A percentile compares a stretch with the other conserved stretches of the same genome.
Evolutionary conservation across 2,888 invertebrate genomes (phyloP).

Genomic region (Lasioglossum oenotherae): DNA sequence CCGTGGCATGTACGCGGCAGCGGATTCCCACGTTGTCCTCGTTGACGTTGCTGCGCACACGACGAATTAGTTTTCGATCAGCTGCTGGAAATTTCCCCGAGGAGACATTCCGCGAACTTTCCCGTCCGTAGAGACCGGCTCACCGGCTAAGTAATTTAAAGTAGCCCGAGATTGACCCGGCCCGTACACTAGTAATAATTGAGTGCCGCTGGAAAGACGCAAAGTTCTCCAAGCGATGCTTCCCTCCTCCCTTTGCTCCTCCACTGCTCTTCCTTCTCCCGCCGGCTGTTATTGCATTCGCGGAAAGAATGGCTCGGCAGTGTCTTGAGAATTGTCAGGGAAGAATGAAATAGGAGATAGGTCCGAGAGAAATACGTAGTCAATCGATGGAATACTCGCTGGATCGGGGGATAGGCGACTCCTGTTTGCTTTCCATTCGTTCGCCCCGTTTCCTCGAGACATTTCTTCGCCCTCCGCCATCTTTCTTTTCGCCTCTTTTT

Average conservation of each 20-base stretch:
- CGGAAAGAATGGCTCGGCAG: constrained; percentile 52
- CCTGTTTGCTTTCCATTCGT: constrained; percentile 70
- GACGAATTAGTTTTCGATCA: constrained; percentile 74
- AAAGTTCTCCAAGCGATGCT: constrained; percentile 35
- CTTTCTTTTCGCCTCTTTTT: not conserved
- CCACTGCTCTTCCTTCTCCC: not conserved
- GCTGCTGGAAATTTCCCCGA: constrained; percentile 69
- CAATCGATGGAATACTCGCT: constrained; percentile 52
- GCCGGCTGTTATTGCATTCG: constrained; percentile 61
- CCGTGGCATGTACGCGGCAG: not conserved
- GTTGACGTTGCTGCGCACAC: constrained; percentile 45
- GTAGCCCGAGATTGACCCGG: constrained; percentile 71
- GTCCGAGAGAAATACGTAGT: constrained; percentile 45
- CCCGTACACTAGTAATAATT: constrained; percentile 70
- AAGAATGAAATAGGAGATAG: constrained; percentile 33
- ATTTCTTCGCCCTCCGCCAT: constrained; percentile 5
- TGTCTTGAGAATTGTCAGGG: constrained; percentile 60
- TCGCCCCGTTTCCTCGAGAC: constrained; percentile 30
- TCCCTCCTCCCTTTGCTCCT: not conserved
- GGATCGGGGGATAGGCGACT: constrained; percentile 50
- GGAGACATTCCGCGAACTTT: constrained; percentile 55
- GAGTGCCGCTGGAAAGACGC: constrained; percentile 59
- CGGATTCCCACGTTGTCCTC: constrained; percentile 17
- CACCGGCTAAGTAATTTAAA: constrained; percentile 74
- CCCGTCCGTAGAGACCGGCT: constrained; percentile 48